Percentiles rank a stretch among this genome's conserved stretches.
Conservation (phyloP, 2,888 invertebrate species). For the Phymatocera aterrima region DNA sequence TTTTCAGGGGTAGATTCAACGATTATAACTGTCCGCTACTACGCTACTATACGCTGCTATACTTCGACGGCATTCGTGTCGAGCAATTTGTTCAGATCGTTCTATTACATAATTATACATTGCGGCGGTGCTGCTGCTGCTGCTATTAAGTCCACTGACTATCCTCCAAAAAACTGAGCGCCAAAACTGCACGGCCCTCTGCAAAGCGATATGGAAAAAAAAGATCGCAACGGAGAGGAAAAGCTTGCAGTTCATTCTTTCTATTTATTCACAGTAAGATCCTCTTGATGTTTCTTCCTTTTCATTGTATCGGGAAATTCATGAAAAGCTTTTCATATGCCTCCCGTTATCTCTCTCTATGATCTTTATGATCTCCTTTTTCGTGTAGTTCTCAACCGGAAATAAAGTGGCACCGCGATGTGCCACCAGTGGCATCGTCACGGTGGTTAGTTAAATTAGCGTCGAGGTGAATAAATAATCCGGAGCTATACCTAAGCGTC, state of each 20-base stretch:
- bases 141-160: no score
- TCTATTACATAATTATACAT: constrained; percentile 41
- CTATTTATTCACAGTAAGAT: neutral
- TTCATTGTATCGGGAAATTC: no score
- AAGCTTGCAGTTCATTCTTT: no score
- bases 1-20: constrained; percentile 26
- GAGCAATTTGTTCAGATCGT: constrained; percentile 41
- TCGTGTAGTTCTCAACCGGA: neutral
- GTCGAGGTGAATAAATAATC: constrained; percentile 66
- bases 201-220: no score
- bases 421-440: constrained; percentile 56
- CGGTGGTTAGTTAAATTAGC: constrained; percentile 67
- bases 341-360: no score
- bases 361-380: no score
- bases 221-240: no score
- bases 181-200: no score
- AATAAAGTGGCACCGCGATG: constrained; percentile 33
- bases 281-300: neutral
- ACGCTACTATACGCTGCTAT: no score
- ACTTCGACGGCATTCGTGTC: constrained; percentile 15
- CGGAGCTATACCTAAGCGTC: constrained; percentile 56
- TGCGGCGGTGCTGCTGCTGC: neutral
- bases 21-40: constrained; percentile 9
- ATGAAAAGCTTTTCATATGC: no score
- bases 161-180: no score